Evolutionary conservation across 2,797 vertebrate species (phyloP), one percentile per base, ranked within the genome.

Genomic region (Hephaestus fuliginosus): DNA sequence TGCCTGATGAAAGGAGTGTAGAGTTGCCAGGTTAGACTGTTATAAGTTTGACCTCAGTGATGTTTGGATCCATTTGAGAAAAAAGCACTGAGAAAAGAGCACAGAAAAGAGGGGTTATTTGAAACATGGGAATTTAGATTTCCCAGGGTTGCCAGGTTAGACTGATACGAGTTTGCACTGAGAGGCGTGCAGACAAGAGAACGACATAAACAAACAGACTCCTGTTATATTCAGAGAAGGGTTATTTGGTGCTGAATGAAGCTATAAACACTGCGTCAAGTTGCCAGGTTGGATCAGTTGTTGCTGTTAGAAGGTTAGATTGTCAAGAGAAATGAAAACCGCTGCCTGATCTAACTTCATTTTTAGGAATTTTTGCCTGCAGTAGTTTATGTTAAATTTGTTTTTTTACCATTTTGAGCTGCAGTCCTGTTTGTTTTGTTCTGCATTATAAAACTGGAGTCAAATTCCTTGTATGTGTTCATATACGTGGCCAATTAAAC

Each of bases 41-140:
- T 63, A 30, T 20, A 20, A n/a, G 30, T 74, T 57, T 77, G 61
- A 86, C 64, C 77, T 74, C 46, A 14, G 20, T 62, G 0, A 49
- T 36, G 70, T 82, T 72, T 49, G 33, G 6, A 82, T 55, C 39
- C 5, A 41, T 81, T 74, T 60, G 15, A 74, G 28, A 1, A 25
- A 46, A 66, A 20, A 20, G 3, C 2, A 13, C 17, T 43, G 28
- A 61, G n/a, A 25, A 25, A 25, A 1, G 25, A 10, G 10, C 10
- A 7, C 1, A 57, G 14, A 52, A 51, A 58, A 15, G 17, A 61
- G 17, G 49, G 2, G 33, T 22, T 49, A 43, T 69, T 65, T 46
- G 53, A 53, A 74, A 20, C 7, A 0, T 12, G 51, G 46, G 56
- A 30, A 3, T 25, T n/a, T 51, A 1, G 56, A 22, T 52, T n/a